These are phyloP conservation scores for Proterorhinus semilunaris DNA, from an alignment of 2,113 vertebrate species.

Conservation along the genomic window DNA sequence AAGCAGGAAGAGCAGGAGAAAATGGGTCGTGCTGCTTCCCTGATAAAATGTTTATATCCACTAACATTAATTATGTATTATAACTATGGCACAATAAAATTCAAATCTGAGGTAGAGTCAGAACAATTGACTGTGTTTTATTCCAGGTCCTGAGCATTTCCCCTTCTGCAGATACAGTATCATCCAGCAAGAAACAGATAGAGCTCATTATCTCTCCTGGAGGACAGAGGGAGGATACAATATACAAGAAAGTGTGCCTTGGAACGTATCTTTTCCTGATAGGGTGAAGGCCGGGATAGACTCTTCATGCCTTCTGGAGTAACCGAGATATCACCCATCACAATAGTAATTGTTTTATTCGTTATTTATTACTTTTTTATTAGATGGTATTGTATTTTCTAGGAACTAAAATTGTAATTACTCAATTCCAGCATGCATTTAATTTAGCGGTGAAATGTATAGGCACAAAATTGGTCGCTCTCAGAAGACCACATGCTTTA, in stretches of 20 bases:
- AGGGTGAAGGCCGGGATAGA: constrained; percentile 50
- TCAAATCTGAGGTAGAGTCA: constrained; percentile 28
- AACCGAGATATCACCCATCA: background rate
- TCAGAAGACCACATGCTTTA: no score
- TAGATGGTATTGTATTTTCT: no score
- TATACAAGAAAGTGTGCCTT: constrained; percentile 43
- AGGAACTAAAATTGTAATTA: no score
- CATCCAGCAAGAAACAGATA: constrained; percentile 53
- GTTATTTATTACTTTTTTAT: no score
- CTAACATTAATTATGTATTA: background rate
- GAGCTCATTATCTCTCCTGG: constrained; percentile 44
- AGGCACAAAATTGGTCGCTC: no score
- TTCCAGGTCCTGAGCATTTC: constrained; percentile 9
- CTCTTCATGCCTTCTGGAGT: background rate
- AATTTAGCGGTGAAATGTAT: no score
- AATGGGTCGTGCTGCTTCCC: no score
- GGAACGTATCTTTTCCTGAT: constrained; percentile 34
- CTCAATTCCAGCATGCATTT: no score
- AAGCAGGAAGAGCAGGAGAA: no score
- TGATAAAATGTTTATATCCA: background rate
- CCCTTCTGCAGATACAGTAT: constrained; percentile 61
- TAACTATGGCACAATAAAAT: background rate
- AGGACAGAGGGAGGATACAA: constrained; percentile 29
- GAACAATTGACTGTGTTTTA: constrained; percentile 22
- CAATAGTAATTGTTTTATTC: no score